Evolutionary conservation across 2,888 invertebrate genomes (phyloP).

Genomic region (Pilophorus perplexus): DNA sequence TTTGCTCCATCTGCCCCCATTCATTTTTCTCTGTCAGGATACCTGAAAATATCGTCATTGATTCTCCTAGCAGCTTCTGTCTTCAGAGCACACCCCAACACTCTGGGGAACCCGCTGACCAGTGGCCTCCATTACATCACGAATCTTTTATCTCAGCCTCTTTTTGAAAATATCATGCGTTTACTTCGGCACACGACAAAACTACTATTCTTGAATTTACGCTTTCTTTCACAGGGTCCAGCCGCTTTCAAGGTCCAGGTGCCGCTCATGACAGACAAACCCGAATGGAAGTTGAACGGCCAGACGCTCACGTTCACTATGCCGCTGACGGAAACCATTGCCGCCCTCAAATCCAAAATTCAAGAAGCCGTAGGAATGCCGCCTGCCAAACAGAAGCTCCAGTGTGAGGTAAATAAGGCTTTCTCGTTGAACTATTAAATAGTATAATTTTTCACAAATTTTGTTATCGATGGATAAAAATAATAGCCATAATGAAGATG

Average conservation of each 20-base stretch:
- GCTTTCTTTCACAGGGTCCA: conserved; percentile 59
- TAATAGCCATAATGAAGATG: not conserved
- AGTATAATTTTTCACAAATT: not conserved
- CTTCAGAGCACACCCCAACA: too few relatives aligned
- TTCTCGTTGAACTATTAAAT: not conserved
- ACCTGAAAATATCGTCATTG: too few relatives aligned
- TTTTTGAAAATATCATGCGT: too few relatives aligned
- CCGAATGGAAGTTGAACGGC: conserved; percentile 94
- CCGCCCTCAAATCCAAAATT: conserved; percentile 82
- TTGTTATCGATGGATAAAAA: not conserved
- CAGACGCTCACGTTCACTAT: conserved; percentile 77
- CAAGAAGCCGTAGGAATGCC: conserved; percentile 88
- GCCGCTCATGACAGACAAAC: conserved; percentile 80
- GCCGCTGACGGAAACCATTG: conserved; percentile 74
- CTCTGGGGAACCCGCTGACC: too few relatives aligned
- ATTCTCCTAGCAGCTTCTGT: too few relatives aligned
- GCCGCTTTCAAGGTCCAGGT: conserved; percentile 77
- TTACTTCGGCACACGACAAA: too few relatives aligned
- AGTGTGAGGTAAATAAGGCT: conserved; percentile 72
- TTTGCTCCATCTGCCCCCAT: too few relatives aligned
- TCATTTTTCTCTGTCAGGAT: too few relatives aligned
- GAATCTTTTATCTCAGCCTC: too few relatives aligned
- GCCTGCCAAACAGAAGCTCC: conserved; percentile 94
- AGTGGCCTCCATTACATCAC: too few relatives aligned
- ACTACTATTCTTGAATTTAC: too few relatives aligned